These are phyloP conservation scores for Ammospiza nelsoni DNA, from an alignment of 2,113 vertebrate species.

Conservation along the genomic window DNA sequence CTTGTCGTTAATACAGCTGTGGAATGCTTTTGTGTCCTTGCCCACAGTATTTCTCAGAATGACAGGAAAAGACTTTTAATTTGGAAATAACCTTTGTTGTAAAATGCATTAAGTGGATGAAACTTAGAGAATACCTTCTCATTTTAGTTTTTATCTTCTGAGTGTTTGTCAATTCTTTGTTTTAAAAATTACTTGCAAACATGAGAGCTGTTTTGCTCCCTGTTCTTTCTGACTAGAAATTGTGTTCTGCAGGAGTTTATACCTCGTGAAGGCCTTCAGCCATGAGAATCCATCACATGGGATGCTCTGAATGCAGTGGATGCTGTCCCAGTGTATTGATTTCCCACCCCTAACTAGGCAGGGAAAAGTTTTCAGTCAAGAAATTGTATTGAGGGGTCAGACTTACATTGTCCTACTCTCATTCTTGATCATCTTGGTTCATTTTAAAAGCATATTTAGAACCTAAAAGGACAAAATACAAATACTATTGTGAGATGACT, in stretches of 20 bases:
- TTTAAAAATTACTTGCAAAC: not conserved
- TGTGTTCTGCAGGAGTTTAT: not conserved
- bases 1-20: constrained; percentile 82
- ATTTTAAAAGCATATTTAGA: not conserved
- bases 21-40: constrained; percentile 84
- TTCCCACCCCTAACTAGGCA: not conserved
- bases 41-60: constrained; percentile 78
- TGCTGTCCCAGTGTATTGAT: not conserved
- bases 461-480: not conserved
- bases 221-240: not conserved
- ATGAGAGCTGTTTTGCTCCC: not conserved
- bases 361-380: not conserved
- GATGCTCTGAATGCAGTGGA: not conserved
- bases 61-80: constrained; percentile 78
- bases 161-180: not conserved
- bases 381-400: not conserved
- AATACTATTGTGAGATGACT: not conserved
- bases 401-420: not conserved
- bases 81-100: constrained; percentile 75
- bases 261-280: not conserved
- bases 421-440: not conserved
- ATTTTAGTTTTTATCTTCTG: not conserved
- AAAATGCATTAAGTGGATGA: constrained; percentile 12
- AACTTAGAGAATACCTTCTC: not conserved
- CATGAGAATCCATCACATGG: not conserved